Base-by-base conservation (phyloP, 2,113 vertebrate species). In the Petrocephalus microphthalmus region DNA sequence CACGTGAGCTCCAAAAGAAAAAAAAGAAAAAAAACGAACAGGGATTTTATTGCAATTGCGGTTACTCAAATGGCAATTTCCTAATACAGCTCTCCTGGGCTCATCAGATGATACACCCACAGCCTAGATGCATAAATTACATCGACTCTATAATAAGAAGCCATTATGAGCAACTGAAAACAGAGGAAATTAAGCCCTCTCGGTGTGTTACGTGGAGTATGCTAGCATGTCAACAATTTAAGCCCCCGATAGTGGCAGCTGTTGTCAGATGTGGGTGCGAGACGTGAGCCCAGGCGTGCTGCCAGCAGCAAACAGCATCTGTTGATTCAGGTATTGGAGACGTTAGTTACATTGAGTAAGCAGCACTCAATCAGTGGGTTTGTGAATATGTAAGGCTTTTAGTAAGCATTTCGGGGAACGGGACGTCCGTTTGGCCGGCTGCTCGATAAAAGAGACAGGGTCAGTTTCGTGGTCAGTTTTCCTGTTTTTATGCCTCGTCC, bases 271-370 rank as follows among this genome's bases (percentile, higher is more conserved):
- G 37, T 20, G 29, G 74, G 57, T 71, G 7, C 49, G 47, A 29
- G 82, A 87, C 86, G 74, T 85, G 54, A 42, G 42, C 1, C 3
- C 78, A 54, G 52, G 87, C 84, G 64, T 83, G 47, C 88, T 33
- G 57, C 53, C 19, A 51, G 60, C 51, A 54, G 37, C 89, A 88
- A 49, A 82, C 88, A 87, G 78, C 87, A 89, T 52, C 78, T 87
- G 64, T 57, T 45, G 22, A 33, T 49, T 54, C 49, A 88, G 89
- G 89, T 84, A 90, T 71, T 20, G 60, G 29, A 81, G 85, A 89
- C 86, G 87, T 78, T 84, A 92, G 88, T 90, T 71, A 89, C 45
- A 87, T 87, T 86, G 78, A 53, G 49, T 85, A 85, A 85, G 53
- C 84, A 52, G 47, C 22, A 47, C 51, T 85, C 47, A 85, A n/a